Evolutionary conservation across 23 tunicate genomes (phyloP), one percentile per base, ranked within the genome.

Genomic region (Botrylloides violaceus): DNA sequence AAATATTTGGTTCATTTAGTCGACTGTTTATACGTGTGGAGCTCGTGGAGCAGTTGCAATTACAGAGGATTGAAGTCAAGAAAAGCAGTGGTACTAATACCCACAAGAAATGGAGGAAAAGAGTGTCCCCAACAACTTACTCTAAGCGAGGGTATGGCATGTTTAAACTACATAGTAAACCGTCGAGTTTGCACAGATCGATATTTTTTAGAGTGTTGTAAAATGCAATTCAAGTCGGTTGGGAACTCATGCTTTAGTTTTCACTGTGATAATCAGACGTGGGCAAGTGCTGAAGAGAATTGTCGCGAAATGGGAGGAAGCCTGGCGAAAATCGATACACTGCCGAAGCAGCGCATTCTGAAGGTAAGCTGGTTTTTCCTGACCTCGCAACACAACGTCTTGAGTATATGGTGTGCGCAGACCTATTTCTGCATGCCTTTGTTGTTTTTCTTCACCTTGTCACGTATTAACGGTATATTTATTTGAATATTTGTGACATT

Each of bases 181-280:
- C 55, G 18, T 12, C 55, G 55, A 12, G 18, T 18, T 12, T 47
- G 55, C 53, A 7, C 53, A 7, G 53, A 59, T 9, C 43, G n/a
- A 2, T 50, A 33, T 71, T 49, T 48, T 75, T 18, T 32, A 76
- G 80, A 37, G 20, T 76, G 80, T 30, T 76, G 80, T 36, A 27
- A 76, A 2, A 28, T 34, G 9, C 26, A 61, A 35, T 61, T 22
- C 12, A 36, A 34, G 28, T 6, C 56, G 4, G 56, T 36, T 12
- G 58, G 37, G 21, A 55, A 36, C 19, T 32, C 32, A 0, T 76
- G 80, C 35, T 76, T 58, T 2, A 61, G 38, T 28, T 76, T 76
- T 30, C 71, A 61, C 57, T 76, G 80, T 49, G 80, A 76, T 19
- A 39, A 36, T 31, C 80, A 60, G 26, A 60, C 70, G 23, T 76